A percentile compares a stretch with the other conserved stretches of the same genome.
Conservation (phyloP, 1,140 invertebrate genomes). For the Heliothis subflexa region DNA sequence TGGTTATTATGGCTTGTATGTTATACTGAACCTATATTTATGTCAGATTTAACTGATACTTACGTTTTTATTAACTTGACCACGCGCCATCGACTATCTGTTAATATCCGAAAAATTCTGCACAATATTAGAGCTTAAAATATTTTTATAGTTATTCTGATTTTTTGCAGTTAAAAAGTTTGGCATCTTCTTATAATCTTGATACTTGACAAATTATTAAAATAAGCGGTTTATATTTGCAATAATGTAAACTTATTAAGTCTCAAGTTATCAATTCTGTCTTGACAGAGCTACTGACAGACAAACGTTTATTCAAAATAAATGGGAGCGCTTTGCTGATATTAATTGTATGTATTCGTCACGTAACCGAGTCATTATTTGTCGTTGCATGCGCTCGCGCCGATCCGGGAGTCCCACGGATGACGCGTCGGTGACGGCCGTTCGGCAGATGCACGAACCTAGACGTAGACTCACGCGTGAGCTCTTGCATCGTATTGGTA, state of each 20-base stretch:
- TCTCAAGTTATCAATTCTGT: neutral
- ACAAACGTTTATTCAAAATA: conserved; percentile 31
- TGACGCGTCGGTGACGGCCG: conserved; percentile 33
- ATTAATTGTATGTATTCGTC: conserved; percentile 37
- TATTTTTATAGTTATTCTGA: no score
- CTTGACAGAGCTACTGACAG: conserved; percentile 23
- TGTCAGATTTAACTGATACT: no score
- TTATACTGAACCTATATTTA: no score
- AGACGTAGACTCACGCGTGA: conserved; percentile 70
- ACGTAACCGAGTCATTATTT: conserved; percentile 42
- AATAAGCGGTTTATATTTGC: neutral
- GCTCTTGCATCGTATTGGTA: conserved; percentile 70
- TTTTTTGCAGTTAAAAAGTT: no score
- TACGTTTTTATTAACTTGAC: no score
- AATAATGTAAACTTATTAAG: conserved; percentile 1
- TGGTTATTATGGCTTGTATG: no score
- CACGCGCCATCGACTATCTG: no score
- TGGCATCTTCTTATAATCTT: no score
- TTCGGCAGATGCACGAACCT: conserved; percentile 71
- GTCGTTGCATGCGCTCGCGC: conserved; percentile 26
- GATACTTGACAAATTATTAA: neutral
- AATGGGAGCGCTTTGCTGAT: conserved; percentile 15
- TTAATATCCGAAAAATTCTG: no score
- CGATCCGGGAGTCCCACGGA: conserved; percentile 29
- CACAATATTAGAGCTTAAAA: no score